Conservation (phyloP, 1,140 invertebrate genomes). For the Hypothenemus hampei region DNA sequence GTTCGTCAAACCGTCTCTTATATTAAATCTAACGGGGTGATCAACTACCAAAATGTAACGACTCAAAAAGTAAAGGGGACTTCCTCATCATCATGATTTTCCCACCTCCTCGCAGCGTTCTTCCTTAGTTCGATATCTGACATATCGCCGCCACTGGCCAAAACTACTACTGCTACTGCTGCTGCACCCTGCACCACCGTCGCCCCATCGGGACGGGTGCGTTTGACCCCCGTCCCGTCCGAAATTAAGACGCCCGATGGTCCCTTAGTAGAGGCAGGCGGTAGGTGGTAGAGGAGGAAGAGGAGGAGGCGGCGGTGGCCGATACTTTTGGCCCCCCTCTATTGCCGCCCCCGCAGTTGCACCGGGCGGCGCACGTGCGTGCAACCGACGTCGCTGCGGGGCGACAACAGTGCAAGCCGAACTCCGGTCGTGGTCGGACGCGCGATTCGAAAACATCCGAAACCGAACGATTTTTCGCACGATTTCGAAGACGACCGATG, state of each 20-base stretch:
- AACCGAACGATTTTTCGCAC: background rate
- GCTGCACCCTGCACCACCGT: background rate
- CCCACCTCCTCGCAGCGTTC: too few species aligned
- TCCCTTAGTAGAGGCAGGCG: constrained; percentile 14
- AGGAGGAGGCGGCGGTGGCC: background rate
- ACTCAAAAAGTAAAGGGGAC: too few species aligned
- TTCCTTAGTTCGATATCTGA: too few species aligned
- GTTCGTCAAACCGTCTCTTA: too few species aligned
- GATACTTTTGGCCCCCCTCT: constrained; percentile 6
- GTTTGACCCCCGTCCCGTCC: constrained; percentile 18
- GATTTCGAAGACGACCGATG: constrained; percentile 14
- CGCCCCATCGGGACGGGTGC: too few species aligned
- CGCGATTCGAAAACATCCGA: too few species aligned
- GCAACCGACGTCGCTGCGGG: constrained; percentile 9
- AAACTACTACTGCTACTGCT: background rate
- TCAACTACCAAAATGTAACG: too few species aligned
- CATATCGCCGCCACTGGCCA: background rate
- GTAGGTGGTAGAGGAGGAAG: background rate
- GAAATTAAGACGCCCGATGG: constrained; percentile 27
- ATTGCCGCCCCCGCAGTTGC: constrained; percentile 20
- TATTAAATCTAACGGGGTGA: too few species aligned
- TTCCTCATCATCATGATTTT: too few species aligned
- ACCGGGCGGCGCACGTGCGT: constrained; percentile 26
- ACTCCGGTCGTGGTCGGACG: constrained; percentile 14
- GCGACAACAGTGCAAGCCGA: constrained; percentile 21